phyloP scores from a whole-genome alignment of 2,797 vertebrate species.

The Channallabes apus region DNA sequence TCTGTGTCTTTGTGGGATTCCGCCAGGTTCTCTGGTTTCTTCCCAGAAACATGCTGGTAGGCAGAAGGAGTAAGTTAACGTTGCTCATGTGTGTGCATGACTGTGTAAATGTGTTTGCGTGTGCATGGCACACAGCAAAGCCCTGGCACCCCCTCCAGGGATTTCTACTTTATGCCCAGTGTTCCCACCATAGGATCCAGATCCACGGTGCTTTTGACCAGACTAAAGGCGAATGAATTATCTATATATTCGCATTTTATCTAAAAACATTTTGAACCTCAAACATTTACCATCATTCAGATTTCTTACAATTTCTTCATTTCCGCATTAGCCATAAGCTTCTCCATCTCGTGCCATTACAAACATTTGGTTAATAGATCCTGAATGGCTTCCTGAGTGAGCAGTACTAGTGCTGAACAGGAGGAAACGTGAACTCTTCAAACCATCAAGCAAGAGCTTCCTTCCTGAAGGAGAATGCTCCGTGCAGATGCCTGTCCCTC shows the following conservation, averaged over 20 bases:
- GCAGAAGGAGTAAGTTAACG: neutral
- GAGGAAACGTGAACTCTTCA: slow-evolving; percentile 57
- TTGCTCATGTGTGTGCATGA: neutral
- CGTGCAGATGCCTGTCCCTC: slow-evolving; percentile 36
- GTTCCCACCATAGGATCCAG: neutral
- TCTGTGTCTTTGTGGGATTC: neutral
- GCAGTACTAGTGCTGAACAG: slow-evolving; percentile 50
- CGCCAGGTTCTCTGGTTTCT: neutral
- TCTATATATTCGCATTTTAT: neutral
- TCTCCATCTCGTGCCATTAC: slow-evolving; percentile 44
- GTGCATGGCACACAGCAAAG: neutral
- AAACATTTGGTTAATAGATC: slow-evolving; percentile 55
- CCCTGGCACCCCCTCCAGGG: neutral
- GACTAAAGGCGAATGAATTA: neutral
- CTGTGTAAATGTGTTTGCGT: neutral
- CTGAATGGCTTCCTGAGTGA: slow-evolving; percentile 53
- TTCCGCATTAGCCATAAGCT: slow-evolving; percentile 29
- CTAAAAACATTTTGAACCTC: neutral
- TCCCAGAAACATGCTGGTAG: neutral
- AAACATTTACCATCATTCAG: slow-evolving; percentile 3
- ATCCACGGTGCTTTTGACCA: neutral
- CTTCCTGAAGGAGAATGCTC: slow-evolving; percentile 57
- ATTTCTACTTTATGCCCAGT: neutral
- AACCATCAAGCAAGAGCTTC: slow-evolving; percentile 59
- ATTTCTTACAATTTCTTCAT: slow-evolving; percentile 8